These are phyloP conservation scores for Platyura marginata DNA, from an alignment of 1,140 invertebrate species.

Conservation along the genomic window DNA sequence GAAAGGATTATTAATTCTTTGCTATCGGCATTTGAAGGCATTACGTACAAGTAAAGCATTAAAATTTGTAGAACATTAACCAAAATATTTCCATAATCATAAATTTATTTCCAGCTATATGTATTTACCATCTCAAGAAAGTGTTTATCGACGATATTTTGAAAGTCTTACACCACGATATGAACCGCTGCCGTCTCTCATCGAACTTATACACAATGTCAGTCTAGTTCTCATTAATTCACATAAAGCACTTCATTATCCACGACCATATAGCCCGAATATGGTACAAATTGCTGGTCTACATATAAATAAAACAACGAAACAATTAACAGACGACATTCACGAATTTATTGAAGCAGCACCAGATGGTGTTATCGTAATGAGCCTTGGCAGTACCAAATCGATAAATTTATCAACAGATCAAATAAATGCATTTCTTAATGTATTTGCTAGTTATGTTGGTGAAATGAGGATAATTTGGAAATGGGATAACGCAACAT, in stretches of 20 bases:
- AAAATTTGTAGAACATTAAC: neutral
- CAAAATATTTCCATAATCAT: neutral
- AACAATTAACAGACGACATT: constrained; percentile 9
- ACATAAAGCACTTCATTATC: constrained; percentile 38
- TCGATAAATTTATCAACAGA: constrained; percentile 30
- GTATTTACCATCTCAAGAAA: constrained; percentile 20
- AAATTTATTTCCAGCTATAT: constrained; percentile 13
- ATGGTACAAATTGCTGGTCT: constrained; percentile 38
- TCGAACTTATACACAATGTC: constrained; percentile 32
- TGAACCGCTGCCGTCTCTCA: constrained; percentile 28
- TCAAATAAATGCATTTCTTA: constrained; percentile 29
- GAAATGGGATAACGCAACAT: constrained; percentile 41
- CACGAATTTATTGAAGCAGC: constrained; percentile 33
- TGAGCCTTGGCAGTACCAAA: constrained; percentile 41
- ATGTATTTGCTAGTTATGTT: constrained; percentile 32
- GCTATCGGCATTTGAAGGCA: constrained; percentile 18
- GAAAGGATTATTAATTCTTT: constrained; percentile 33
- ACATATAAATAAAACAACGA: no score
- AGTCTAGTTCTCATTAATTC: constrained; percentile 39
- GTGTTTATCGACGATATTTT: constrained; percentile 18
- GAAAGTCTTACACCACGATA: no score
- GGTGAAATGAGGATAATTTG: constrained; percentile 34
- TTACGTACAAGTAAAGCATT: constrained; percentile 18
- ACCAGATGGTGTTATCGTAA: constrained; percentile 33
- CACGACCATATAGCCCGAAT: constrained; percentile 31